phyloP scores from a whole-genome alignment of 2,113 vertebrate genomes.

The Phodopus roborovskii region DNA sequence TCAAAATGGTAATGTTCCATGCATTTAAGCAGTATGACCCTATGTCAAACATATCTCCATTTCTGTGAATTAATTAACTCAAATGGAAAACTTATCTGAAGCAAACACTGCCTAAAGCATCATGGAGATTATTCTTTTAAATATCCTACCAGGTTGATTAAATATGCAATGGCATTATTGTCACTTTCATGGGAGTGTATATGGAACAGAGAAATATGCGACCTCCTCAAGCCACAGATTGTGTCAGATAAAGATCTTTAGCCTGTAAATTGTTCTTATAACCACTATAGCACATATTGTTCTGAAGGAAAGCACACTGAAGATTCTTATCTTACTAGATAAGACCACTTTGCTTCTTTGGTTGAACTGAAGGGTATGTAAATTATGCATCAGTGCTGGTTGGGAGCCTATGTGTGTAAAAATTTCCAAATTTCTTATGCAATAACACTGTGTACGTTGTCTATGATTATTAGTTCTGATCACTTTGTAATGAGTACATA shows the following conservation, averaged over 20 bases:
- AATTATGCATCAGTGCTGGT: not conserved
- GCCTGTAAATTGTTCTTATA: not conserved
- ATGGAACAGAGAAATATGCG: not conserved
- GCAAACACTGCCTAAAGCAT: not conserved
- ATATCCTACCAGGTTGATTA: not conserved
- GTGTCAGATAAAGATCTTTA: not conserved
- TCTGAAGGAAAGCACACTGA: not conserved
- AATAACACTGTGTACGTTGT: not conserved
- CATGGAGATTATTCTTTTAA: not conserved
- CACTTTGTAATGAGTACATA: not conserved
- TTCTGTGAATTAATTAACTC: not conserved
- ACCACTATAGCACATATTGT: accelerated
- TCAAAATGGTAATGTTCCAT: not conserved
- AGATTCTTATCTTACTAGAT: not conserved
- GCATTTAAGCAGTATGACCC: not conserved
- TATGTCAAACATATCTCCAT: not conserved
- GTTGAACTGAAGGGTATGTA: not conserved
- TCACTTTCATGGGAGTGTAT: not conserved
- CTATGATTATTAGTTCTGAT: not conserved
- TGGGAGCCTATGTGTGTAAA: not conserved
- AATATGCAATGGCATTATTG: accelerated
- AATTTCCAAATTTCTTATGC: not conserved
- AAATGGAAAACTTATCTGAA: not conserved
- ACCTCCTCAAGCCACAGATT: not conserved
- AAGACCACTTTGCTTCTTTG: not conserved